Base-by-base conservation (phyloP, 2,888 invertebrate species). In the Zygaena filipendulae region DNA sequence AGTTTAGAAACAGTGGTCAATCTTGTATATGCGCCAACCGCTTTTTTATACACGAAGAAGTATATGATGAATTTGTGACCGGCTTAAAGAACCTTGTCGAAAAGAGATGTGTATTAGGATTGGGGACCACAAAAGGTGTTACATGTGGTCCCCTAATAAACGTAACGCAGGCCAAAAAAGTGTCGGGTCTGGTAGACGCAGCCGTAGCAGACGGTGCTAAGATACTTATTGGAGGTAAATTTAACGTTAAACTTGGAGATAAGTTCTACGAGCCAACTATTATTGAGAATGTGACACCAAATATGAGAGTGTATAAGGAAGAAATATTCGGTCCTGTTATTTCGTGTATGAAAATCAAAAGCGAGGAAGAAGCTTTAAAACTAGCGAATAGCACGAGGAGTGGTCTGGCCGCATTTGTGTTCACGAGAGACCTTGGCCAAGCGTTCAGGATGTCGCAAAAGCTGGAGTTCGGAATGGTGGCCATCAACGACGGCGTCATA, bases 311-410 rank as follows among this genome's bases (percentile, higher is more conserved):
- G 25, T 92, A 88, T 46, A 74, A 72, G 7, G 92, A 93, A 46
- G 99, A 99, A 80, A 91, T 97, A 35, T 99, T 99, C 77, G 99
- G 99, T 0, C 99, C 99, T 0, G 87, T 99, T 3, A 91, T 91
- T 28, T 85, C 91, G 4, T 84, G 96, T 39, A 82, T 92, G 29
- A 91, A 88, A 75, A 96, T 99, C 60, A 85, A 87, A 47, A 86
- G 84, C 8, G 98, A 99, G 69, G 87, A 91, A 11, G 96, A 98
- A 57, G 97, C 87, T 1, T 32, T 99, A 13, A 56, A 80, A 27
- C 84, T 90, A 42, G 95, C 97, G 0, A 99, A 99, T 62, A 77
- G 83, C 28, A 90, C 91, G 1, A 82, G 84, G 24, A 83, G 87
- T 49, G 99, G 99, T 13, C 77, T 99, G 19, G 97, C 98, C 25